Conservation (phyloP, 2,113 vertebrate genomes). For the Spea multiplicata region DNA sequence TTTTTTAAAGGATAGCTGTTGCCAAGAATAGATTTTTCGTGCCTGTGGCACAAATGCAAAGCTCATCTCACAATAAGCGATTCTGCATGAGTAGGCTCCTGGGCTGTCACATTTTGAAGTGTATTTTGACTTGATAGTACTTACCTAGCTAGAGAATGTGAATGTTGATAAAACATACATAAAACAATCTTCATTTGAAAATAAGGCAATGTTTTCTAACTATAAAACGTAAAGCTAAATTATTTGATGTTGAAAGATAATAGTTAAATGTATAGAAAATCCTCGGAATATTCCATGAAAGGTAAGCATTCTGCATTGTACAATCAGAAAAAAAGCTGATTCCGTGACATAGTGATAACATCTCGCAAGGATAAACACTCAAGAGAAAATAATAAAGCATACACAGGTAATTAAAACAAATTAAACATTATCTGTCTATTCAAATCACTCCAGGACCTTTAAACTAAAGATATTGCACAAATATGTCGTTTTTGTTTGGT, state of each 20-base stretch:
- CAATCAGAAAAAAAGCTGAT: too few species aligned
- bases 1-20: not conserved
- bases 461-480: too few species aligned
- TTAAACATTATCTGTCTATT: too few species aligned
- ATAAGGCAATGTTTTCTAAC: not conserved
- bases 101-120: slow-evolving; percentile 5
- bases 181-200: not conserved
- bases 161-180: not conserved
- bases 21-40: not conserved
- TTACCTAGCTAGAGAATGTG: not conserved
- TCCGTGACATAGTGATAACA: too few species aligned
- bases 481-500: too few species aligned
- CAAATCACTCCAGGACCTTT: too few species aligned
- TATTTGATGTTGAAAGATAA: not conserved
- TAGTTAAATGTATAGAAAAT: not conserved
- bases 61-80: not conserved
- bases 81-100: not conserved
- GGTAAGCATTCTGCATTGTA: too few species aligned
- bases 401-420: too few species aligned
- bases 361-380: too few species aligned
- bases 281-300: too few species aligned
- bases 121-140: slow-evolving; percentile 5
- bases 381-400: too few species aligned
- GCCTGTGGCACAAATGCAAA: slow-evolving; percentile 2
- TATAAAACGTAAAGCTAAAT: too few species aligned